Conservation (phyloP, 2,888 invertebrate species). For the Mesorhabditis sp. region DNA sequence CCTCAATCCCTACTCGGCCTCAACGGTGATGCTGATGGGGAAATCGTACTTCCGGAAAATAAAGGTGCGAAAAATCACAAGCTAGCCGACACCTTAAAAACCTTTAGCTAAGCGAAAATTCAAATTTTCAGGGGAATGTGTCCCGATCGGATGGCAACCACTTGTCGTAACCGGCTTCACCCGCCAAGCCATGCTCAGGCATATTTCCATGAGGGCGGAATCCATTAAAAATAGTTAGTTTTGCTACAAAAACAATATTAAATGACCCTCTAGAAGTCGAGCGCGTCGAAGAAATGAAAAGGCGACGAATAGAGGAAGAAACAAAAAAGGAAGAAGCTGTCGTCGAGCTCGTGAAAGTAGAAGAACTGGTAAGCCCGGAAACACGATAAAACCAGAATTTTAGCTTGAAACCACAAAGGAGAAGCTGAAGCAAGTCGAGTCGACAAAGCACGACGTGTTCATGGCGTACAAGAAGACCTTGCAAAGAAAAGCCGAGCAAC, state of each 20-base stretch:
- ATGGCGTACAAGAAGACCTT: not conserved
- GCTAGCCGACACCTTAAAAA: too few relatives aligned
- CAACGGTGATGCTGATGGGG: too few relatives aligned
- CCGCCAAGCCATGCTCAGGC: not conserved
- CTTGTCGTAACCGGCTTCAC: not conserved
- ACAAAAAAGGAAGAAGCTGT: not conserved
- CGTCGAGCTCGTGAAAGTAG: not conserved
- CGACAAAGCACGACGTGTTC: not conserved
- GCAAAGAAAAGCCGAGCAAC: not conserved
- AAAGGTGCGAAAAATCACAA: not conserved
- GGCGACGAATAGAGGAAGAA: not conserved
- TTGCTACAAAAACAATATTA: not conserved
- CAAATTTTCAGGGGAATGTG: not conserved
- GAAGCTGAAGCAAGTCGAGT: not conserved
- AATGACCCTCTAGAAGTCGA: not conserved
- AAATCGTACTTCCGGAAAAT: not conserved
- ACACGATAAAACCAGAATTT: not conserved
- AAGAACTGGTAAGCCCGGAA: not conserved
- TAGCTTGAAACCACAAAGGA: not conserved
- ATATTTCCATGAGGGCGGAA: not conserved
- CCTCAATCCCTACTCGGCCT: too few relatives aligned
- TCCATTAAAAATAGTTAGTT: not conserved
- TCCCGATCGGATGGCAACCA: not conserved
- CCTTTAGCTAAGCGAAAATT: not conserved
- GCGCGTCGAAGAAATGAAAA: not conserved